These are phyloP conservation scores for Caenorhabditis inopinata DNA, from an alignment of 1,140 invertebrate species.

Conservation along the genomic window DNA sequence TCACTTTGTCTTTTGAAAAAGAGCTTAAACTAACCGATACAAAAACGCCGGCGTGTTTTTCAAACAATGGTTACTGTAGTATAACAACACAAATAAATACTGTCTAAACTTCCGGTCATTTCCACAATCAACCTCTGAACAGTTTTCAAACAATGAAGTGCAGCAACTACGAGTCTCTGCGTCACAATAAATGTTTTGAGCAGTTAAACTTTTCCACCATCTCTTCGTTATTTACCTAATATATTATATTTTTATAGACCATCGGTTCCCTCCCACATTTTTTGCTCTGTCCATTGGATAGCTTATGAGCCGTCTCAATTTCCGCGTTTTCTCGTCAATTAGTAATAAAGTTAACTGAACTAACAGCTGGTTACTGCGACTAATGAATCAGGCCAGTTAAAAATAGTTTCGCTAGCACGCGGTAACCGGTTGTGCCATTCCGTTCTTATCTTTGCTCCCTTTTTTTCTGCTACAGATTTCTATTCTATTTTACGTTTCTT, in stretches of 20 bases:
- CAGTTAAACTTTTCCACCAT: neutral
- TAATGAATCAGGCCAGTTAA: slow-evolving; percentile 1
- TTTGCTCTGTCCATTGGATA: neutral
- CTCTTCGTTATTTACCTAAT: neutral
- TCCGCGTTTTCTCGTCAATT: neutral
- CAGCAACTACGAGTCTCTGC: neutral
- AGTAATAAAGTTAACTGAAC: neutral
- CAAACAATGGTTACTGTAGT: neutral
- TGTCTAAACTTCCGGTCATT: slow-evolving; percentile 14
- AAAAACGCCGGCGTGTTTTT: neutral
- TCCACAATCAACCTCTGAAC: neutral
- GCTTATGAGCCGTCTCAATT: neutral
- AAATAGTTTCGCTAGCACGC: neutral
- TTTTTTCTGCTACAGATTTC: neutral
- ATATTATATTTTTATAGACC: neutral
- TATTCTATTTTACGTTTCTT: neutral
- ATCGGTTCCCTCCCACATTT: neutral
- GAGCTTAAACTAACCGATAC: neutral
- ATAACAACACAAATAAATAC: too few species aligned
- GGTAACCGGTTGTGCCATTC: slow-evolving; percentile 1
- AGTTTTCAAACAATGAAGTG: neutral
- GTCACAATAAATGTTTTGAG: neutral
- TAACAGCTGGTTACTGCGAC: neutral
- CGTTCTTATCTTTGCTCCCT: neutral
- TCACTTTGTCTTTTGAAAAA: neutral